These are phyloP conservation scores for Phylloscopus collybita DNA, from an alignment of 2,797 vertebrate genomes.

Conservation along the genomic window DNA sequence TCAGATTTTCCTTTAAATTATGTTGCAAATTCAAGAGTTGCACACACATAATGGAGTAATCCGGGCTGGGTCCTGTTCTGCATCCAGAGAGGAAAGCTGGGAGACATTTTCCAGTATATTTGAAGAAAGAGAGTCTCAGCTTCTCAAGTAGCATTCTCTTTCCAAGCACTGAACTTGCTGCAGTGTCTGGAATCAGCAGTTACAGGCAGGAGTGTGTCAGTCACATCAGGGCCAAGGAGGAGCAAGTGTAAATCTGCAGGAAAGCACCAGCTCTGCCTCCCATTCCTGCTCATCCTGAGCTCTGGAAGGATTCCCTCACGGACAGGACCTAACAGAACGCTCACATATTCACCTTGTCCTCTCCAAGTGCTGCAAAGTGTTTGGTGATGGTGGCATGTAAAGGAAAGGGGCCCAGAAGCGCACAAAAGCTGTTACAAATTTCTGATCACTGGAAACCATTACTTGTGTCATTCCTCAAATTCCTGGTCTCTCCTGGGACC, in stretches of 20 bases:
- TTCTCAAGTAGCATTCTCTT: background rate
- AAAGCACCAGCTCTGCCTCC: background rate
- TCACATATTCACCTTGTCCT: fast-evolving
- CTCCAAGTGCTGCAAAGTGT: background rate
- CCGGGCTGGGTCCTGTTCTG: fast-evolving
- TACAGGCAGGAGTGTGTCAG: background rate
- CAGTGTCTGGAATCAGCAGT: background rate
- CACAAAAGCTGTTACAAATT: background rate
- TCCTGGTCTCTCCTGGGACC: background rate
- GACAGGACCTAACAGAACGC: background rate
- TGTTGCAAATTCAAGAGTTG: background rate
- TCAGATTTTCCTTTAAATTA: background rate
- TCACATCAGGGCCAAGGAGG: background rate
- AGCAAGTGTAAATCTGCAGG: background rate
- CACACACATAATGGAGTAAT: fast-evolving
- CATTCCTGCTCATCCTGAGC: background rate
- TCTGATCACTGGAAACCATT: background rate
- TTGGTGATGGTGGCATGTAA: background rate
- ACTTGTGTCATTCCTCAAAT: background rate
- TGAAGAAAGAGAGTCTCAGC: background rate
- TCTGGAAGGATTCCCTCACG: background rate
- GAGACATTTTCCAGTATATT: background rate
- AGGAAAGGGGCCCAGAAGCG: background rate
- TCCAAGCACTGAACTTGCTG: background rate
- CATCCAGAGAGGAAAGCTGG: background rate